These are phyloP conservation scores for Pavo muticus DNA, from an alignment of 2,113 vertebrate genomes.

Conservation along the genomic window DNA sequence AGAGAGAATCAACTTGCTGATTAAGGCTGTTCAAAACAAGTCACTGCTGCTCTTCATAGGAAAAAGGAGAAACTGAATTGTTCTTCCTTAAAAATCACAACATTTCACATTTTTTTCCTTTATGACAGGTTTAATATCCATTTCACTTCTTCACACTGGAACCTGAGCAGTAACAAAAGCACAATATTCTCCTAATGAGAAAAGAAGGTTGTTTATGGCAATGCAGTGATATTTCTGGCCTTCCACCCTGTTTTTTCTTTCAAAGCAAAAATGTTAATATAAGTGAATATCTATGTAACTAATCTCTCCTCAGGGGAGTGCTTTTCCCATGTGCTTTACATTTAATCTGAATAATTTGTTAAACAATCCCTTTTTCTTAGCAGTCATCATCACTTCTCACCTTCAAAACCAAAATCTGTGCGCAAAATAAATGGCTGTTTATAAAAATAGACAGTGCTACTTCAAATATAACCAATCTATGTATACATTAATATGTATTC, in stretches of 20 bases:
- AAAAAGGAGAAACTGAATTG: not conserved
- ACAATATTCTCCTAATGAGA: not conserved
- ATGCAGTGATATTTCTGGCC: not conserved
- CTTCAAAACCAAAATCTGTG: slow-evolving; percentile 39
- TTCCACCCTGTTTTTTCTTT: not conserved
- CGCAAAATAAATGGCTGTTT: slow-evolving; percentile 41
- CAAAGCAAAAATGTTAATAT: not conserved
- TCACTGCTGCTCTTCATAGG: not conserved
- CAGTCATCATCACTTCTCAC: not conserved
- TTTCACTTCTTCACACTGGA: not conserved
- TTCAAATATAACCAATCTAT: slow-evolving; percentile 50
- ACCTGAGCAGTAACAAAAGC: not conserved
- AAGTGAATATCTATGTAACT: not conserved
- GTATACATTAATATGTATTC: not conserved
- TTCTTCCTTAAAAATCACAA: not conserved
- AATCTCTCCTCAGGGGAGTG: not conserved
- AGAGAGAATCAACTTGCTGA: not conserved
- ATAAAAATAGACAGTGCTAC: slow-evolving; percentile 10
- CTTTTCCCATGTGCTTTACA: not conserved
- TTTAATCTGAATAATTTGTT: not conserved
- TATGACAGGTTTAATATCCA: not conserved
- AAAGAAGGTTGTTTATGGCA: not conserved
- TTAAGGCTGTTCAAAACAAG: not conserved
- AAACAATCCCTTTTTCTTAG: not conserved
- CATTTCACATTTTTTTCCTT: not conserved